Percentiles rank a stretch among this genome's conserved stretches.
Evolutionary conservation across 2,113 vertebrate genomes (phyloP).

Genomic region (Salvelinus alpinus): DNA sequence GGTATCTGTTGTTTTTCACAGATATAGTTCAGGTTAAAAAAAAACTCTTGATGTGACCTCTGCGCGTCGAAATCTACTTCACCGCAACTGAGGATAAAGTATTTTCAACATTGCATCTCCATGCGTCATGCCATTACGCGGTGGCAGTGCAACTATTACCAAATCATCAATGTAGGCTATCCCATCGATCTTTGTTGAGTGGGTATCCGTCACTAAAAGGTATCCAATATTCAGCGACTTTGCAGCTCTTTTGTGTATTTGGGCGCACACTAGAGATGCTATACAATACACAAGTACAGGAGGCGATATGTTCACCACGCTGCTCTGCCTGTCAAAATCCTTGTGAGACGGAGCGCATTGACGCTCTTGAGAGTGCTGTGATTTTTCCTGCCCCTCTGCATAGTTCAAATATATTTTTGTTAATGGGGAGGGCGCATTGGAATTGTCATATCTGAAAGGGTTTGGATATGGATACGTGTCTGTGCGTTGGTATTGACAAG

Average conservation of each 20-base stretch:
- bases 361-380: slow-evolving; percentile 53
- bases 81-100: not conserved
- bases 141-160: not conserved
- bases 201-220: slow-evolving; percentile 15
- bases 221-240: slow-evolving; percentile 43
- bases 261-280: slow-evolving; percentile 29
- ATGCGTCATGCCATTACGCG: slow-evolving; percentile 49
- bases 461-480: slow-evolving; percentile 10
- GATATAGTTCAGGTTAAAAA: not conserved
- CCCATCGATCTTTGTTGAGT: not conserved
- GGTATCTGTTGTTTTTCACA: not conserved
- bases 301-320: slow-evolving; percentile 56
- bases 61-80: not conserved
- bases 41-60: not conserved
- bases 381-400: slow-evolving; percentile 57
- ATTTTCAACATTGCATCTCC: slow-evolving; percentile 15
- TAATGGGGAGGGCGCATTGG: slow-evolving; percentile 43
- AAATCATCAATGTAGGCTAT: slow-evolving; percentile 10
- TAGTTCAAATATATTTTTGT: slow-evolving; percentile 70
- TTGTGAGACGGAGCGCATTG: slow-evolving; percentile 66
- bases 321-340: slow-evolving; percentile 58
- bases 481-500: slow-evolving; percentile 15
- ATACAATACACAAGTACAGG: slow-evolving; percentile 42
- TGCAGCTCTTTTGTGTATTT: slow-evolving; percentile 33
- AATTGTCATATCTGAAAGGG: slow-evolving; percentile 35